Percentiles rank a stretch among this genome's conserved stretches.
Conservation (phyloP, 2,113 vertebrate species). For the Muscicapa adusta region DNA sequence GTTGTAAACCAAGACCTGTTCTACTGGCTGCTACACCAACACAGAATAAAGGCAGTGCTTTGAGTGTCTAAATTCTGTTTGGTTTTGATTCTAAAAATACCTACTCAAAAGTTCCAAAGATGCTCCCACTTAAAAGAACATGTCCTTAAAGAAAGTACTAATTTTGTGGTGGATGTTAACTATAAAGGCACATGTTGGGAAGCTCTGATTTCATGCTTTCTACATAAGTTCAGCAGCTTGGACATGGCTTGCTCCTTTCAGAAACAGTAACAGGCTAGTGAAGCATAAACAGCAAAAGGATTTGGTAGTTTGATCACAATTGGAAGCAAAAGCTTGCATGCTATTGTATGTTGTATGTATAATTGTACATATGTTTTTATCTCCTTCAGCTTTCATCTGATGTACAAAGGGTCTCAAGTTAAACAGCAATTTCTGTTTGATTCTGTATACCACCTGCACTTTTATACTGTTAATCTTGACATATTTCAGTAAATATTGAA, state of each 20-base stretch:
- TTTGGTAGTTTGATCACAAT: neutral
- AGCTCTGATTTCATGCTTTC: neutral
- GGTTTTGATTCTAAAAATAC: conserved; percentile 5
- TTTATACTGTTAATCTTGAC: neutral
- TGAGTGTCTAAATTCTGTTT: neutral
- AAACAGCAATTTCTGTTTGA: neutral
- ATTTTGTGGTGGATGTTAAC: conserved; percentile 20
- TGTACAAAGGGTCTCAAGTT: neutral
- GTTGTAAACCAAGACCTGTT: neutral
- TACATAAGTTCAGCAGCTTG: neutral
- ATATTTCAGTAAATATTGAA: neutral
- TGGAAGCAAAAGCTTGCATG: neutral
- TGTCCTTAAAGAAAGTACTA: neutral
- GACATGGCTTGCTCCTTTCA: neutral
- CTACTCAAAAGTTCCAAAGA: neutral
- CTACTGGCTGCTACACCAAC: neutral
- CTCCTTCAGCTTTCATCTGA: neutral
- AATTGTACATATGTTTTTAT: neutral
- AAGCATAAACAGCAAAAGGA: neutral
- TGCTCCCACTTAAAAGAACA: neutral
- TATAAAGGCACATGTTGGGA: neutral
- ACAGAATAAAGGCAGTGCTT: neutral
- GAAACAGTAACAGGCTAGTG: neutral
- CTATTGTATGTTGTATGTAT: neutral
- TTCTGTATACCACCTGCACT: neutral